Evolutionary conservation across 2,888 invertebrate species (phyloP).

Genomic region (Smittia aterrima): DNA sequence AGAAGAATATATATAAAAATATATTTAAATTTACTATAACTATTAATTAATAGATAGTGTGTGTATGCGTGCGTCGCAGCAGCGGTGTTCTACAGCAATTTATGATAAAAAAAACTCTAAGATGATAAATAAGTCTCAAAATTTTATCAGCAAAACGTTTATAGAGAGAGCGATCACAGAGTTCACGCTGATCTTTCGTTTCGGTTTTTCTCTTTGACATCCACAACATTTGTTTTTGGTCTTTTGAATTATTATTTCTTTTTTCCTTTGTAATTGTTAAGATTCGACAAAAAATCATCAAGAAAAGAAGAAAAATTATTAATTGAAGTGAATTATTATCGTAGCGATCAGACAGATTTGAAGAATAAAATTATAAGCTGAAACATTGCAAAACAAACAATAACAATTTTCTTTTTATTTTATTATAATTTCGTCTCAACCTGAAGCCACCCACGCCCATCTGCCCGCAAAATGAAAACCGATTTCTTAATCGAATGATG

Average conservation of each 20-base stretch:
- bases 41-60: conserved; percentile 41
- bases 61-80: conserved; percentile 41
- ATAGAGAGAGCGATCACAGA: neutral
- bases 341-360: too few species aligned
- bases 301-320: conserved; percentile 6
- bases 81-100: conserved; percentile 40
- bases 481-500: too few species aligned
- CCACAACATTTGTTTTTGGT: neutral
- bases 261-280: neutral
- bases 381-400: too few species aligned
- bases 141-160: conserved; percentile 5
- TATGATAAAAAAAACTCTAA: conserved; percentile 19
- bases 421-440: too few species aligned
- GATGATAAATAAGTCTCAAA: conserved; percentile 3
- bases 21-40: conserved; percentile 39
- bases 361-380: too few species aligned
- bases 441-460: too few species aligned
- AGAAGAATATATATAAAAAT: conserved; percentile 24
- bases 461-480: too few species aligned
- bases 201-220: too few species aligned
- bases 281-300: neutral
- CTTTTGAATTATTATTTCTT: neutral
- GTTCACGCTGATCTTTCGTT: too few species aligned
- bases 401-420: too few species aligned
- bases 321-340: neutral